Base-by-base conservation (phyloP, 1,140 invertebrate genomes). In the Papilio glaucus region DNA sequence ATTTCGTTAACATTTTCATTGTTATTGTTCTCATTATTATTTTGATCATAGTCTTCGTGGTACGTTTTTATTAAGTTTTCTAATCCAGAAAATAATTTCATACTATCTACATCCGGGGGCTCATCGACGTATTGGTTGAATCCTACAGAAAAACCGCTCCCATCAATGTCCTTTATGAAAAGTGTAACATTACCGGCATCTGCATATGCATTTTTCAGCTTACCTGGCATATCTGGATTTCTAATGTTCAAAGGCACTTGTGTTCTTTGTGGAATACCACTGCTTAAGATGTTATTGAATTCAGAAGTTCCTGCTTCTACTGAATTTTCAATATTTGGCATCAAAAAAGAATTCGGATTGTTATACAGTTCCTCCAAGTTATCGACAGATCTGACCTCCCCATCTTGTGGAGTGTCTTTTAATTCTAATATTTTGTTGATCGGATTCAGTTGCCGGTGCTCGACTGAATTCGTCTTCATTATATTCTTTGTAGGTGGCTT, bases 101-200 rank as follows among this genome's bases (percentile, higher is more conserved):
- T 84, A 7, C 81, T 82, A 38, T 90, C 85, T 18, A 77, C 74
- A 67, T 90, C 90, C n/a, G 90, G 89, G 29, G 83, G 74, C 71
- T 86, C 86, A 65, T 85, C 88, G 6, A 81, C 76, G 49, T 88
- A 91, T 73, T 88, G 85, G 73, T 89, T 89, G 53, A 89, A 86
- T 24, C 89, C 89, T 24, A 91, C 79, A n/a, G 89, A 84, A 61
- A 90, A 86, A 1, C 90, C 90, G 72, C 85, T 83, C 0, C 87
- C 85, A 76, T 84, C 88, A 38, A 92, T 84, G 45, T 89, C 85
- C 79, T 89, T 91, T 5, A 91, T 74, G 38, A 85, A 80, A 39
- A 91, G 82, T 10, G 86, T 86, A 0, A 86, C 61, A 67, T 90
- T 89, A n/a, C 78, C 81, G 2, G 75, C 60, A 71, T 83, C 76